Evolutionary conservation across 2,888 invertebrate genomes (phyloP).

Genomic region (Drosophila multiciliata): DNA sequence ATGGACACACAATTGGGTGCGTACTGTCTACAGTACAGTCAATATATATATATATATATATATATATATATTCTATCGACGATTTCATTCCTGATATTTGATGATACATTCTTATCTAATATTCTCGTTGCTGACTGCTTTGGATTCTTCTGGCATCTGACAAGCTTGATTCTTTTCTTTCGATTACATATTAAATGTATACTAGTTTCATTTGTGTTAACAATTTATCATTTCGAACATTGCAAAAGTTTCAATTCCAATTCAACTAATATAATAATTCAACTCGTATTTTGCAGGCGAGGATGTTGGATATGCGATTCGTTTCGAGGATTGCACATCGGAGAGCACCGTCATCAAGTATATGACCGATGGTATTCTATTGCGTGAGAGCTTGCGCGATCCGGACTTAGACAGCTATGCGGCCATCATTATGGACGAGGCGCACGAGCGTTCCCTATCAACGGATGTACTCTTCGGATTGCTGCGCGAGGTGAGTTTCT

Average conservation of each 20-base stretch:
- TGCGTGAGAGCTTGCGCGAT: conserved; percentile 97
- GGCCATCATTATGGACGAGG: conserved; percentile 99
- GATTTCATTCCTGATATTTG: neutral
- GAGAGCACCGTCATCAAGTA: conserved; percentile 97
- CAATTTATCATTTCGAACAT: neutral
- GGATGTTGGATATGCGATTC: conserved; percentile 99
- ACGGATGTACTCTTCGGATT: conserved; percentile 99
- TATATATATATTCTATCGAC: neutral
- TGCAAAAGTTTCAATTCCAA: neutral
- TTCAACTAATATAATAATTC: neutral
- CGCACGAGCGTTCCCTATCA: conserved; percentile 98
- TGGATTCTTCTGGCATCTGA: neutral
- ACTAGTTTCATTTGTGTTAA: neutral
- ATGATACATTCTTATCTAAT: neutral
- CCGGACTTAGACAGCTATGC: conserved; percentile 98
- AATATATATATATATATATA: neutral
- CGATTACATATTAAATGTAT: neutral
- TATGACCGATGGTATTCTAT: conserved; percentile 99
- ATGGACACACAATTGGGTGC: conserved; percentile 94
- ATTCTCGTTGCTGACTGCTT: neutral
- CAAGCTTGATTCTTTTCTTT: neutral
- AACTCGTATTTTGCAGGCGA: conserved; percentile 86
- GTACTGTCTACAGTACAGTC: conserved; percentile 21
- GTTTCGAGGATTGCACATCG: conserved; percentile 99
- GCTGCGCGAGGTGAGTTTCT: conserved; percentile 91